Conservation (phyloP, 1,140 invertebrate species). For the Prorops nasuta region DNA sequence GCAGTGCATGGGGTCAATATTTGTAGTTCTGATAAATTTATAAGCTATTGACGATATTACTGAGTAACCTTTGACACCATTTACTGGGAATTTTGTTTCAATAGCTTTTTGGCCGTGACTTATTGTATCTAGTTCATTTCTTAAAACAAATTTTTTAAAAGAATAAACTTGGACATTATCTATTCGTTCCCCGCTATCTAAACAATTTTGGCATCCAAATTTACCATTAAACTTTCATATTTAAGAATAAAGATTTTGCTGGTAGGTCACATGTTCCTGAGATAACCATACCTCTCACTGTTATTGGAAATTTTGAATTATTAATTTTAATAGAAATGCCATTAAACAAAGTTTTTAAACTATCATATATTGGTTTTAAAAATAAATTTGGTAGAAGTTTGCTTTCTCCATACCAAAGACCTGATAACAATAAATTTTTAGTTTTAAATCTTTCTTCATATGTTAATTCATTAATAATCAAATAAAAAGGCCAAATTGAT, state of each 20-base stretch:
- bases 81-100: constrained; percentile 5
- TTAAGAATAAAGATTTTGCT: too few relatives aligned
- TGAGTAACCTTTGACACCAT: constrained; percentile 16
- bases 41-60: constrained; percentile 1
- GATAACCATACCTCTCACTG: neutral
- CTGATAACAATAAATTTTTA: neutral
- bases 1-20: neutral
- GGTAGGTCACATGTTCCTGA: neutral
- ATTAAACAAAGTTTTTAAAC: neutral
- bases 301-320: neutral
- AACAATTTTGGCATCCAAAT: neutral
- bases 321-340: neutral
- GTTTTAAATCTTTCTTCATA: neutral
- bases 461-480: neutral
- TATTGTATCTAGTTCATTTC: constrained; percentile 7
- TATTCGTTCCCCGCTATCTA: neutral
- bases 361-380: too few relatives aligned
- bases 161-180: neutral
- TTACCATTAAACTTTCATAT: neutral
- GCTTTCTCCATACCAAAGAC: neutral
- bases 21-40: too few relatives aligned
- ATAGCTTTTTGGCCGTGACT: constrained; percentile 6
- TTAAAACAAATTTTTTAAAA: neutral
- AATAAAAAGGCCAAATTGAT: neutral
- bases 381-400: neutral